Evolutionary conservation across 2,797 vertebrate species (phyloP), one percentile per base, ranked within the genome.

Genomic region (Sebastes hubbsi): DNA sequence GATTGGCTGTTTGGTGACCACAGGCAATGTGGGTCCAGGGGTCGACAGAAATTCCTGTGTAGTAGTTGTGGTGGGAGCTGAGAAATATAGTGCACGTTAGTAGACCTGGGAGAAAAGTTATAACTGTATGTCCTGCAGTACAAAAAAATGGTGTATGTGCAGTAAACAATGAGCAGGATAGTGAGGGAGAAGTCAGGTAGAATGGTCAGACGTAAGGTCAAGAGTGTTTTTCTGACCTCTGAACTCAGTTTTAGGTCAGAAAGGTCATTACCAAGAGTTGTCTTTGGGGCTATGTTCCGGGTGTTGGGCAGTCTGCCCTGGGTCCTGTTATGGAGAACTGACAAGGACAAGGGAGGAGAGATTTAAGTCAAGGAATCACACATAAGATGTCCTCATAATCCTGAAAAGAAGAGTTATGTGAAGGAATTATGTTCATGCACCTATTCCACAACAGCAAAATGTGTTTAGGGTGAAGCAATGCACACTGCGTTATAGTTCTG

Each of bases 241-340:
- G 66, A 89, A 63, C 76, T 77, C 25, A 65, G 63, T 42, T 82
- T 79, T 63, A 84, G 72, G 85, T 83, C 86, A 91, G 61, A 90
- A 91, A 90, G 79, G 70, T 85, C 71, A 92, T 95, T 95, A 95
- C 94, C 94, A 82, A 91, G 71, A 85, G 91, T 93, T 76, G 90
- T 91, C 88, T 93, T 93, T 89, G 87, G 52, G 69, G 54, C 27
- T 81, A 84, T 77, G 27, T 85, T 92, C 81, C 63, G 66, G 82
- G 68, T 25, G 75, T 42, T 0, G 59, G 85, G 66, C 84, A 60
- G 56, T 88, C 83, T 90, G 88, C 70, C 85, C 81, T 87, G 78
- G 82, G 89, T 94, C 88, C 81, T 94, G 91, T 94, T 94, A 76
- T 52, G 84, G 25, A 60, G 71, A 87, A 87, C 94, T 95, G 88